Evolutionary conservation across 1,140 invertebrate genomes (phyloP).

Genomic region (Tetramorium parvispinum): DNA sequence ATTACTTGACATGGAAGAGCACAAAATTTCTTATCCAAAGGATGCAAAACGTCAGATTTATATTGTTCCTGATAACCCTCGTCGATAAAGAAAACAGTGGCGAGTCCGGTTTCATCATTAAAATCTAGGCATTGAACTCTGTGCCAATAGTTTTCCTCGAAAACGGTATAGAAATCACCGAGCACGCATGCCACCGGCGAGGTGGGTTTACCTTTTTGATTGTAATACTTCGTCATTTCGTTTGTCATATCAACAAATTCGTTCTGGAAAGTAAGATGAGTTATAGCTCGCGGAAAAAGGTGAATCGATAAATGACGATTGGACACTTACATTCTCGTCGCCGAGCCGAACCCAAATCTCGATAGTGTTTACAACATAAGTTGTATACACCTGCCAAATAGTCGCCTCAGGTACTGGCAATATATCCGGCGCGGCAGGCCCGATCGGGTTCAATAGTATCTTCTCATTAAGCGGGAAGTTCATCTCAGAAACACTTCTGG

Average conservation of each 20-base stretch:
- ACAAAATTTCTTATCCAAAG: slow-evolving; percentile 87
- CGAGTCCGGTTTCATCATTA: slow-evolving; percentile 78
- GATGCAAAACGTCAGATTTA: slow-evolving; percentile 84
- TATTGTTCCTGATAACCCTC: slow-evolving; percentile 87
- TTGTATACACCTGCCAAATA: slow-evolving; percentile 86
- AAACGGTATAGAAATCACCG: slow-evolving; percentile 87
- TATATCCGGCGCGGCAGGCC: slow-evolving; percentile 74
- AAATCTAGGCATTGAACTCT: slow-evolving; percentile 87
- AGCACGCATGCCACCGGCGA: slow-evolving; percentile 55
- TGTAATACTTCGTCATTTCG: slow-evolving; percentile 87
- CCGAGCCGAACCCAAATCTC: slow-evolving; percentile 87
- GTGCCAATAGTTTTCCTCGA: slow-evolving; percentile 87
- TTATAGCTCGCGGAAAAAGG: slow-evolving; percentile 9
- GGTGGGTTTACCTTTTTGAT: slow-evolving; percentile 72
- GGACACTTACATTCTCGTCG: slow-evolving; percentile 85
- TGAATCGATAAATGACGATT: not conserved
- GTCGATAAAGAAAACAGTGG: slow-evolving; percentile 88
- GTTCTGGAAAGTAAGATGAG: slow-evolving; percentile 82
- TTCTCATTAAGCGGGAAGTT: slow-evolving; percentile 41
- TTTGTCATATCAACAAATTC: slow-evolving; percentile 85
- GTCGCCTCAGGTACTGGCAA: slow-evolving; percentile 85
- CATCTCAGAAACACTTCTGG: not conserved
- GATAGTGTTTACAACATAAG: slow-evolving; percentile 84
- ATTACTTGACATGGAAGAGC: slow-evolving; percentile 87
- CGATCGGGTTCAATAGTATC: slow-evolving; percentile 63